Base-by-base conservation (phyloP, 2,888 invertebrate species). In the Patella ulyssiponensis region DNA sequence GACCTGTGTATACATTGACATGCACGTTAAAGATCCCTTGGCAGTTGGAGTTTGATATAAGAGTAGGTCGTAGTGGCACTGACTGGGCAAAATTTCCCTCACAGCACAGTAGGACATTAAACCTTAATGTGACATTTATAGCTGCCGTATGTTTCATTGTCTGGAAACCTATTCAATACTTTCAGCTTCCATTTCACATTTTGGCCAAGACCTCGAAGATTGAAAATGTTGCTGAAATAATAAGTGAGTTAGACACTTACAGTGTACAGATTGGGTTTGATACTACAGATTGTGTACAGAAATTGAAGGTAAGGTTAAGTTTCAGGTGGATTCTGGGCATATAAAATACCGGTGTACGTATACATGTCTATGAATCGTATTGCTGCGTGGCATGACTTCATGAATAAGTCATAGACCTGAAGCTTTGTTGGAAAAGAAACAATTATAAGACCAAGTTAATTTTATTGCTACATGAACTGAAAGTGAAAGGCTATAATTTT, bases 161-260 rank as follows among this genome's bases (percentile, higher is more conserved):
- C 72, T 76, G n/a, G 14, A 33, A 44, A 44, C 44, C 44, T 33
- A 27, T 77, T 71, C 77, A 33, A 76, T 53, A 79, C 27, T 81
- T 85, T n/a, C 77, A 88, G 88, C 78, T 88, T 51, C 88, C 88
- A 27, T 76, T 81, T 4, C 86, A 87, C 70, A 79, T 88, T 58
- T 54, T 86, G 52, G 84, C 86, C 33, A 80, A 83, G 72, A 80
- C 86, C 20, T 80, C 83, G 64, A 82, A 83, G 27, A 83, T 81
- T 44, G 81, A 82, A 33, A 84, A 86, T 71, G 79, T 88, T n/a
- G 85, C 86, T 44, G 76, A 79, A 54, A 82, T 85, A 33, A 85
- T 89, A 27, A 80, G 81, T 54, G 84, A 85, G 69, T 78, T 89
- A 53, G 89, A 89, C 73, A 79, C 82, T 15, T 85, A 77, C 80